A percentile compares a stretch with the other conserved stretches of the same genome.
Conservation (phyloP, 35 echinoderm and acorn worm species). For the Apostichopus parvimensis region DNA sequence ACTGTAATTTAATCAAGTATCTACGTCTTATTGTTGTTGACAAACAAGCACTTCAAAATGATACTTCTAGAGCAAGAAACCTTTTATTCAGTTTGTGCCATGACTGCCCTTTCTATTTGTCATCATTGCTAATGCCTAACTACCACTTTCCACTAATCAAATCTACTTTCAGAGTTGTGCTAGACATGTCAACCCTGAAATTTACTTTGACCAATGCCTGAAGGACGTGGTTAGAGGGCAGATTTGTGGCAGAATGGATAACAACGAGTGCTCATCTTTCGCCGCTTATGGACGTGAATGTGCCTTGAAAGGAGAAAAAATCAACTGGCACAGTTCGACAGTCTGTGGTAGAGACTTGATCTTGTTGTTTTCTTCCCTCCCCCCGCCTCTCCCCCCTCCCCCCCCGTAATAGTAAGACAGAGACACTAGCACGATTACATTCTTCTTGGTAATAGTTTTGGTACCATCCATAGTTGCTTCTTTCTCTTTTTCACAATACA, state of each 20-base stretch:
- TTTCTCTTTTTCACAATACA: too few species aligned
- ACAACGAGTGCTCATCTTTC: background rate
- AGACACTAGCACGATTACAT: too few species aligned
- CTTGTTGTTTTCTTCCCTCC: too few species aligned
- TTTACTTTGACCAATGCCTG: background rate
- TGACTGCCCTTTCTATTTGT: background rate
- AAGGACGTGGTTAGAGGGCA: conserved; percentile 3
- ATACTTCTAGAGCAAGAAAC: background rate
- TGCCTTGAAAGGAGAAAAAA: background rate
- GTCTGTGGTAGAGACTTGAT: background rate
- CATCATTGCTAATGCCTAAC: background rate
- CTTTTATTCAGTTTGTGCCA: background rate
- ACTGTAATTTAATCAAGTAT: too few species aligned
- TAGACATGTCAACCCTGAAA: background rate
- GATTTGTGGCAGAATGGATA: background rate
- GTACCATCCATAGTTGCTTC: too few species aligned
- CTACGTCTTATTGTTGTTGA: too few species aligned
- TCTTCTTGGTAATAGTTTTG: too few species aligned
- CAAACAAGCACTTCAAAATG: background rate
- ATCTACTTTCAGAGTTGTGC: background rate
- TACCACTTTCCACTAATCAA: background rate
- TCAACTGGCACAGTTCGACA: background rate
- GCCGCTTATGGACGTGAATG: conserved; percentile 15
- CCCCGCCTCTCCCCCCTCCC: too few species aligned
- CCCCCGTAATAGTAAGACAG: too few species aligned